Percentiles rank a stretch among this genome's conserved stretches.
phyloP scores from a whole-genome alignment of 2,113 vertebrate genomes.

The Protobothrops flavoviridis region DNA sequence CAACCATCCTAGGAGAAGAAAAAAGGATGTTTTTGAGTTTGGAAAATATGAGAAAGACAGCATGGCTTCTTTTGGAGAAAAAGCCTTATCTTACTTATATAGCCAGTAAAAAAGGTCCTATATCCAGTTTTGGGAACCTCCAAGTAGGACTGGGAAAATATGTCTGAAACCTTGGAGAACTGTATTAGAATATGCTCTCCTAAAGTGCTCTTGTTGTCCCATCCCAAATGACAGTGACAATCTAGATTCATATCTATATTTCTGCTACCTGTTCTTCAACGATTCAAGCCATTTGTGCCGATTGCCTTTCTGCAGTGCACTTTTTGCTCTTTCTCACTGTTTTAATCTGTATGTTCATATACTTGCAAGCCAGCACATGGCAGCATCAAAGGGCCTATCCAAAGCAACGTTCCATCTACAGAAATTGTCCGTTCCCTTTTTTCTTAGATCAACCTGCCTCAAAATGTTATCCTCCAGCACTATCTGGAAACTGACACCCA shows the following conservation, averaged over 20 bases:
- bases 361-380: not conserved
- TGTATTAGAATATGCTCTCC: not conserved
- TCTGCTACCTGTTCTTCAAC: not conserved
- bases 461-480: not conserved
- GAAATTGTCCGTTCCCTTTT: not conserved
- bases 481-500: not conserved
- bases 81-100: not conserved
- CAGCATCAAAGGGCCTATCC: not conserved
- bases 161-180: not conserved
- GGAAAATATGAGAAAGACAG: not conserved
- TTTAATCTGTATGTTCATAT: not conserved
- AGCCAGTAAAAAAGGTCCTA: not conserved
- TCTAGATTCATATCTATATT: not conserved
- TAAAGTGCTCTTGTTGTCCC: not conserved
- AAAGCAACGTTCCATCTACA: not conserved
- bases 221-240: not conserved
- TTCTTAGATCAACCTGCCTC: not conserved
- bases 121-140: not conserved
- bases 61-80: not conserved
- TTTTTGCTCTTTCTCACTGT: no score
- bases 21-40: not conserved
- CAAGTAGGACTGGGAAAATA: not conserved
- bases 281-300: not conserved
- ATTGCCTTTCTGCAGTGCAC: not conserved
- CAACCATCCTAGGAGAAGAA: conserved; percentile 22